A percentile compares a stretch with the other conserved stretches of the same genome.
Conservation (phyloP, 2,113 vertebrate genomes). For the Seriola dumerili region DNA sequence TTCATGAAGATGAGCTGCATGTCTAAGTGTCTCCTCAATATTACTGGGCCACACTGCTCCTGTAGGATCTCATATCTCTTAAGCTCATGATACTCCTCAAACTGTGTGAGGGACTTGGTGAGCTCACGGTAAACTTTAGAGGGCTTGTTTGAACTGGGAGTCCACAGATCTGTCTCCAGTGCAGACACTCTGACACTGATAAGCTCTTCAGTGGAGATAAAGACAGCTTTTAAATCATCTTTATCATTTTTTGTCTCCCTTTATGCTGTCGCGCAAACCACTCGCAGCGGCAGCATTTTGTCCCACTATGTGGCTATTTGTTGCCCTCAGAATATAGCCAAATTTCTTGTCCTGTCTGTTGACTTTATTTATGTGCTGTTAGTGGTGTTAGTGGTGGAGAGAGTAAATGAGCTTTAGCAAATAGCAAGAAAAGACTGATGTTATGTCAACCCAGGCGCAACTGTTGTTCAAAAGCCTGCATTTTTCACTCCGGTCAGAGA, state of each 20-base stretch:
- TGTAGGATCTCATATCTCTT: not conserved
- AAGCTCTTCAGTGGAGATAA: not conserved
- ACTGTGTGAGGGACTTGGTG: not conserved
- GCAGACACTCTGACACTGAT: constrained; percentile 13
- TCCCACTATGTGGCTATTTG: not conserved
- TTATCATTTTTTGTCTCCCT: constrained; percentile 6
- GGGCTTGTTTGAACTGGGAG: not conserved
- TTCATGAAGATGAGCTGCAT: constrained; percentile 16
- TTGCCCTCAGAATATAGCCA: not conserved
- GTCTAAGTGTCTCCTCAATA: not conserved
- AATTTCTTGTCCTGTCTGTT: not conserved
- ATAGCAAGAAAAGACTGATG: constrained; percentile 65
- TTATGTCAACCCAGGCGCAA: constrained; percentile 40
- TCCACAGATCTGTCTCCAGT: constrained; percentile 1
- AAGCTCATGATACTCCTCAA: not conserved
- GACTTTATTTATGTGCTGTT: constrained; percentile 37
- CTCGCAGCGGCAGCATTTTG: not conserved
- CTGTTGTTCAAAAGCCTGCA: constrained; percentile 55
- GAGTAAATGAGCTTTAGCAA: constrained; percentile 67
- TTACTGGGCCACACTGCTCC: not conserved
- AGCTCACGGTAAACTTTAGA: not conserved
- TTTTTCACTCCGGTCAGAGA: constrained; percentile 42
- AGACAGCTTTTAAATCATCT: constrained; percentile 1
- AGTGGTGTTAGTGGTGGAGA: constrained; percentile 32
- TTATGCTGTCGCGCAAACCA: not conserved